Conservation (phyloP, 2,797 vertebrate species). For the Chiroxiphia lanceolata region DNA sequence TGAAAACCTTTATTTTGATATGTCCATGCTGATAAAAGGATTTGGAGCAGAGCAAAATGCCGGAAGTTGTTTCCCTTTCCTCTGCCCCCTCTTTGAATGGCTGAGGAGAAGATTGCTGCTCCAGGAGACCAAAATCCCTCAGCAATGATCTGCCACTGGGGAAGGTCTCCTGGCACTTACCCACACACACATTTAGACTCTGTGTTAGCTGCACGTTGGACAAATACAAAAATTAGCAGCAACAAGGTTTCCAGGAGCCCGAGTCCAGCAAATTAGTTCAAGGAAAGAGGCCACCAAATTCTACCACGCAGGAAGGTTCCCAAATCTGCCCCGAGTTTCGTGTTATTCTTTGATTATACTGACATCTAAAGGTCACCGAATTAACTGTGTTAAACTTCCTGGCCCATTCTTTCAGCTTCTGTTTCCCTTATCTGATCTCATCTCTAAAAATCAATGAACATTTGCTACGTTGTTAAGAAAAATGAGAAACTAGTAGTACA, state of each 20-base stretch:
- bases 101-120: neutral
- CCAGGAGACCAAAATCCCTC: neutral
- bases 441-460: neutral
- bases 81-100: neutral
- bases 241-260: neutral
- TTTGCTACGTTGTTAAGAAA: neutral
- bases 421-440: neutral
- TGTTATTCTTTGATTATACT: slow-evolving; percentile 61
- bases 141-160: neutral
- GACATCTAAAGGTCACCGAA: slow-evolving; percentile 69
- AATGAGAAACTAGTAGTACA: neutral
- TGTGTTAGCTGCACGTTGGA: fast-evolving
- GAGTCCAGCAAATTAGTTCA: neutral
- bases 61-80: neutral
- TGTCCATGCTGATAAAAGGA: neutral
- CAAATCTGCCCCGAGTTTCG: neutral
- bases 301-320: neutral
- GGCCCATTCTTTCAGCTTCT: neutral
- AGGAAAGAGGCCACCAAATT: neutral
- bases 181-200: fast-evolving
- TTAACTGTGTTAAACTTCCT: neutral
- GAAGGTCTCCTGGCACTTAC: neutral
- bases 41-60: neutral
- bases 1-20: neutral
- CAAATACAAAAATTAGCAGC: neutral